Conservation (phyloP, 2,888 invertebrate species). For the Hesperia comma region DNA sequence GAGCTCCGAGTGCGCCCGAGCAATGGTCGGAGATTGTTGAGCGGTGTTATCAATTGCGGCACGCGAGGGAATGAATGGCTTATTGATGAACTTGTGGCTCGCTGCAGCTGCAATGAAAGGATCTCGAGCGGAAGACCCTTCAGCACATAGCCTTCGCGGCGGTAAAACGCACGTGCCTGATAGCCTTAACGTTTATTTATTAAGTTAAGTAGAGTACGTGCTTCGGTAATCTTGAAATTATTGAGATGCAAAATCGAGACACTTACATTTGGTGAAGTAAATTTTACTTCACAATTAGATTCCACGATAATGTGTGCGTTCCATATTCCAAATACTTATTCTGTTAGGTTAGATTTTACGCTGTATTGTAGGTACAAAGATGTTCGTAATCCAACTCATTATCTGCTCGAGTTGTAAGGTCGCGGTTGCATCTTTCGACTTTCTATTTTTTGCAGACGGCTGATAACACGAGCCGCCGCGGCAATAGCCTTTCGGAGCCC, state of each 20-base stretch:
- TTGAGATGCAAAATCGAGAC: too few relatives aligned
- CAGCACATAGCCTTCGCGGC: not conserved
- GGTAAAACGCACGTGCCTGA: not conserved
- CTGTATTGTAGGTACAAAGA: too few relatives aligned
- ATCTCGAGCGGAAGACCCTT: not conserved
- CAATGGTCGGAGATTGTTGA: not conserved
- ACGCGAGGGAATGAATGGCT: constrained; percentile 13
- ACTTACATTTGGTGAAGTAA: too few relatives aligned
- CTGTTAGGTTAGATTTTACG: not conserved
- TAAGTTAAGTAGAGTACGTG: too few relatives aligned
- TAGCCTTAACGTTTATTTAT: not conserved
- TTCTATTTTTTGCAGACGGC: constrained; percentile 5
- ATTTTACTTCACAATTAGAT: too few relatives aligned
- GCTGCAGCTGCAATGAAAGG: constrained; percentile 12
- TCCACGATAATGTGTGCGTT: too few relatives aligned
- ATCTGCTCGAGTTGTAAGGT: not conserved
- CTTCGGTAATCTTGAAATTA: too few relatives aligned
- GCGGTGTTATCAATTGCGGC: constrained; percentile 18
- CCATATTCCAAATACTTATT: too few relatives aligned
- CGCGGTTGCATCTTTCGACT: not conserved
- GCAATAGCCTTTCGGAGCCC: not conserved
- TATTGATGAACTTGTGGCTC: constrained; percentile 15
- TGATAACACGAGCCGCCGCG: not conserved
- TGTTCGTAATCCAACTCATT: too few relatives aligned
- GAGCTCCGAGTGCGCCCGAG: not conserved